Percentiles rank a stretch among this genome's conserved stretches.
These are phyloP conservation scores for Antechinus stuartii DNA, from an alignment of 2,113 vertebrate genomes.

Conservation along the genomic window DNA sequence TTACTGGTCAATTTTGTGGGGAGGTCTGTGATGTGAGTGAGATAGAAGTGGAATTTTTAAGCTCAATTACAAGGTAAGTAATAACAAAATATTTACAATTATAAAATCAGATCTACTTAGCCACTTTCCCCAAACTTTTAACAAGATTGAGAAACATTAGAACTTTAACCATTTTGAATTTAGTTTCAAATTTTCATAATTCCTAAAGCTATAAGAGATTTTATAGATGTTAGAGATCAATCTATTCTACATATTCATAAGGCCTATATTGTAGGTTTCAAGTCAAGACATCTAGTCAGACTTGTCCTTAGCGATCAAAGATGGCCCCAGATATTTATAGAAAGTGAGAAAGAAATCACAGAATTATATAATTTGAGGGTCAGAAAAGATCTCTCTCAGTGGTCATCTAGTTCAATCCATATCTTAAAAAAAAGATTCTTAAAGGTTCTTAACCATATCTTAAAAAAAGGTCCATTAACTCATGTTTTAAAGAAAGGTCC, in stretches of 20 bases:
- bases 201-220: not conserved
- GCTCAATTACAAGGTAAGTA: not conserved
- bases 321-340: not conserved
- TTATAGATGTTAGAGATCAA: not conserved
- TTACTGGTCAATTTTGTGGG: not conserved
- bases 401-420: not conserved
- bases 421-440: not conserved
- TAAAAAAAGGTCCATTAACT: no score
- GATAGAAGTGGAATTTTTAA: not conserved
- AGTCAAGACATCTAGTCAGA: not conserved
- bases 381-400: not conserved
- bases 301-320: not conserved
- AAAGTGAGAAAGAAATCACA: not conserved
- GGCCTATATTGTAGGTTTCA: not conserved
- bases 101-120: not conserved
- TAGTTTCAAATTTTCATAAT: no score
- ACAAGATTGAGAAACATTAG: not conserved
- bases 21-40: not conserved
- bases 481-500: no score
- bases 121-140: not conserved
- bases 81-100: not conserved
- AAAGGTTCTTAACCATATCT: no score
- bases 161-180: not conserved
- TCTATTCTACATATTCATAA: not conserved
- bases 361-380: not conserved